Conservation (phyloP, 2,888 invertebrate genomes). For the Encarsia formosa region DNA sequence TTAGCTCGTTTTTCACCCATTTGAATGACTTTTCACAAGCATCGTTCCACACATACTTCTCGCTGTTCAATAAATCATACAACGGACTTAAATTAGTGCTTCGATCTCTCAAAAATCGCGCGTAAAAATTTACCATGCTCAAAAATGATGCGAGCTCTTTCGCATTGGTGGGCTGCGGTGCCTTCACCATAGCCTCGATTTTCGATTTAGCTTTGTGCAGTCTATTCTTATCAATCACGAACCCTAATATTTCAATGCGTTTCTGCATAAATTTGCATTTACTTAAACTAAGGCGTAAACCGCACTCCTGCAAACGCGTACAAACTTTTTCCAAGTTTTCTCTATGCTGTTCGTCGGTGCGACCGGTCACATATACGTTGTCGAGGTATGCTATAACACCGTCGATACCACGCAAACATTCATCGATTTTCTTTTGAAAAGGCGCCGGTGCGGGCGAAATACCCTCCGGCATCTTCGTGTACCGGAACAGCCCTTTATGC, state of each 20-base stretch:
- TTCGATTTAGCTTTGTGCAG: constrained; percentile 26
- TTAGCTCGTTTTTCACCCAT: constrained; percentile 26
- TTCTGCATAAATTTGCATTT: constrained; percentile 35
- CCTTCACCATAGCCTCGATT: constrained; percentile 6
- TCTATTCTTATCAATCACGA: constrained; percentile 30
- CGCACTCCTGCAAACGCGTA: neutral
- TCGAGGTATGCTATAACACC: constrained; percentile 29
- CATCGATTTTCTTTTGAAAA: constrained; percentile 27
- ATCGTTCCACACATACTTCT: constrained; percentile 20
- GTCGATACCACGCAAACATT: constrained; percentile 9
- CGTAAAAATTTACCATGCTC: constrained; percentile 15
- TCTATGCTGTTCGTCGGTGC: neutral
- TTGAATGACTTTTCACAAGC: constrained; percentile 5
- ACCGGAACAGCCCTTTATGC: neutral
- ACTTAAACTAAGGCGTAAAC: constrained; percentile 17
- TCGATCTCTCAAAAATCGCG: constrained; percentile 6
- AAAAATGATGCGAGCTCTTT: constrained; percentile 6
- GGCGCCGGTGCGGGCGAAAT: constrained; percentile 26
- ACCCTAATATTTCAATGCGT: constrained; percentile 32
- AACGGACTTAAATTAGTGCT: neutral
- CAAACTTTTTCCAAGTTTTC: neutral
- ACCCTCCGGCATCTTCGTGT: constrained; percentile 15
- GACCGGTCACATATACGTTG: constrained; percentile 29
- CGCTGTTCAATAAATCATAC: neutral
- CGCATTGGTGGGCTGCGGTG: constrained; percentile 10